phyloP scores from a whole-genome alignment of 2,888 invertebrate species.

The Gasteruption jaculator region DNA sequence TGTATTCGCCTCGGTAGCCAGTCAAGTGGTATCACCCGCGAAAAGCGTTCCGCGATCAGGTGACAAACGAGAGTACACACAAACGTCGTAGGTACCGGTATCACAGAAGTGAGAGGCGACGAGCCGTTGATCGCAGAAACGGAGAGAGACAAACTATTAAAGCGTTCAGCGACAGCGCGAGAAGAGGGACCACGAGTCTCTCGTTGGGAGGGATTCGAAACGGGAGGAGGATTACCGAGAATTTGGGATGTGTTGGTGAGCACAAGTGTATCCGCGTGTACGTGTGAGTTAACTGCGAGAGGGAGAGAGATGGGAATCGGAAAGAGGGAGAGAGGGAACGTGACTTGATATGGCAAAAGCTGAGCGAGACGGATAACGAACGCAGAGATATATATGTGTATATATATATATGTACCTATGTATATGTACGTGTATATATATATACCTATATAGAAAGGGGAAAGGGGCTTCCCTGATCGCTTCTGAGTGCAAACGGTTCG shows the following conservation, averaged over 20 bases:
- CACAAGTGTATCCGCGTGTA: conserved; percentile 6
- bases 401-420: too few species aligned
- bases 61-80: conserved; percentile 39
- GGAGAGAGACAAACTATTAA: too few species aligned
- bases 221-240: too few species aligned
- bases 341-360: too few species aligned
- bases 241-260: conserved; percentile 14
- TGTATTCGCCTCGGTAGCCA: conserved; percentile 18
- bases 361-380: conserved; percentile 17
- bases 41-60: conserved; percentile 48
- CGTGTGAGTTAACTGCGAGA: too few species aligned
- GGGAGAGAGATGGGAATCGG: conserved; percentile 23
- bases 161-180: too few species aligned
- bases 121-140: too few species aligned
- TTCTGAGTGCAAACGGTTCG: conserved; percentile 48
- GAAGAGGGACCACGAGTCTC: too few species aligned
- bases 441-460: conserved; percentile 5
- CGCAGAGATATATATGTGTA: too few species aligned
- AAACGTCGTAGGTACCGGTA: conserved; percentile 27
- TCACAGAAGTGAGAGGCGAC: conserved; percentile 24
- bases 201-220: too few species aligned
- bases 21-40: conserved; percentile 44
- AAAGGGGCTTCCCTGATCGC: conserved; percentile 32
- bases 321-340: conserved; percentile 22
- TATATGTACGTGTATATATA: conserved; percentile 12